phyloP scores from a whole-genome alignment of 2,888 invertebrate genomes.

The Coecobrya sp. region DNA sequence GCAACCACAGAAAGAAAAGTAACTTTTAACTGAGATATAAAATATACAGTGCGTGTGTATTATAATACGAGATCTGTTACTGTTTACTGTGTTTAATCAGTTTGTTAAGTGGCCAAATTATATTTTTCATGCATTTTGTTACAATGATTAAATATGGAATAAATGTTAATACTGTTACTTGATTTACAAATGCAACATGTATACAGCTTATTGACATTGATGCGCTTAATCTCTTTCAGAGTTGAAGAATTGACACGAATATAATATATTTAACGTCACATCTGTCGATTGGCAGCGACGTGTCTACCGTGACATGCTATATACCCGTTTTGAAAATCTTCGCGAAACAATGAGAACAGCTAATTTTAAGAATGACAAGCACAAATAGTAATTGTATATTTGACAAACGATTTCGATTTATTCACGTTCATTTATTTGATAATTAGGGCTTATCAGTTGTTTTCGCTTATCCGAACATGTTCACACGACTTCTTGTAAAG shows the following conservation, averaged over 20 bases:
- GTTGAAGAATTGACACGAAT: no score
- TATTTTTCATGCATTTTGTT: slow-evolving; percentile 58
- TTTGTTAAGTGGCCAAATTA: slow-evolving; percentile 77
- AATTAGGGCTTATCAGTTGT: not conserved
- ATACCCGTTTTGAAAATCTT: no score
- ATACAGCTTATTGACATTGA: no score
- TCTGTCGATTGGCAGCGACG: no score
- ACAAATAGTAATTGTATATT: not conserved
- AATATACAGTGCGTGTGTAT: not conserved
- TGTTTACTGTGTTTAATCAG: slow-evolving; percentile 44
- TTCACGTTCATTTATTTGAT: not conserved
- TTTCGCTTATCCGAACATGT: not conserved
- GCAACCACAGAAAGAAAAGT: not conserved
- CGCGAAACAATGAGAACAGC: no score
- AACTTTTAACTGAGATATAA: slow-evolving; percentile 12
- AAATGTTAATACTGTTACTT: slow-evolving; percentile 23
- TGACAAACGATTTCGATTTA: not conserved
- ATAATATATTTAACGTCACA: no score
- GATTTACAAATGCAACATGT: not conserved
- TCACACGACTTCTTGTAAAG: not conserved
- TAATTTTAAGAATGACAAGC: no score
- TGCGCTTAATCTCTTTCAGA: no score
- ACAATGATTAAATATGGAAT: slow-evolving; percentile 50
- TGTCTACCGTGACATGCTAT: no score
- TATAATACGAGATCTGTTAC: not conserved